These are phyloP conservation scores for Catamblyrhynchus diadema DNA, from an alignment of 2,797 vertebrate species.

Conservation along the genomic window DNA sequence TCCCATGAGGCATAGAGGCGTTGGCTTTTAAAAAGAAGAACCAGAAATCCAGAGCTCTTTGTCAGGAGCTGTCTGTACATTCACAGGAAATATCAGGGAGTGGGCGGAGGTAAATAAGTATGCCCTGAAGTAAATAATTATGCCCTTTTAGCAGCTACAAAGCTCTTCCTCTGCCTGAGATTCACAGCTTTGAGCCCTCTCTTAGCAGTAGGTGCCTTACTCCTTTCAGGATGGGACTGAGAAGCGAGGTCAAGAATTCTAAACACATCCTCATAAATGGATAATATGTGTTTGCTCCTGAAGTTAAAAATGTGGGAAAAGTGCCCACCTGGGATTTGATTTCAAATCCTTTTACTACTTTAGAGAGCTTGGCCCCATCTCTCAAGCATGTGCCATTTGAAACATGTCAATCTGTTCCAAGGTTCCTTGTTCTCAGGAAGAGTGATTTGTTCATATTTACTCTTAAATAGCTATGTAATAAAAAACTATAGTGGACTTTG, in stretches of 20 bases:
- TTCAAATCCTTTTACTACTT: background rate
- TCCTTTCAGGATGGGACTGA: background rate
- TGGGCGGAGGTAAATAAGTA: background rate
- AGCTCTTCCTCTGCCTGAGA: background rate
- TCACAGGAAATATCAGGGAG: background rate
- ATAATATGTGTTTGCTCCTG: background rate
- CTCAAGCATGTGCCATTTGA: background rate
- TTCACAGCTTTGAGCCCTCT: background rate
- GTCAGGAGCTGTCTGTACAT: background rate
- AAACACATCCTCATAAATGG: background rate
- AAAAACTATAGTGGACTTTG: background rate
- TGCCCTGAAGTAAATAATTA: background rate
- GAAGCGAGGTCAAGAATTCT: background rate
- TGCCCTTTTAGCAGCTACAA: background rate
- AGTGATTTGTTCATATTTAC: background rate
- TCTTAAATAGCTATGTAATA: background rate
- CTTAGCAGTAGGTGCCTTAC: background rate
- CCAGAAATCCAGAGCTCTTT: background rate
- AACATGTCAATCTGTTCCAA: background rate
- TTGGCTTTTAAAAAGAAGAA: background rate
- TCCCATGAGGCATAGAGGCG: background rate
- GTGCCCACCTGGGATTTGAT: background rate
- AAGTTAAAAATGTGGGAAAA: background rate
- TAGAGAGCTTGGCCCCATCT: fast-evolving
- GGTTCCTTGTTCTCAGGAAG: background rate